Evolutionary conservation across 53 echinoderm and acorn worm species (phyloP), one percentile per base, ranked within the genome.

Genomic region (Mesocentrotus franciscanus): DNA sequence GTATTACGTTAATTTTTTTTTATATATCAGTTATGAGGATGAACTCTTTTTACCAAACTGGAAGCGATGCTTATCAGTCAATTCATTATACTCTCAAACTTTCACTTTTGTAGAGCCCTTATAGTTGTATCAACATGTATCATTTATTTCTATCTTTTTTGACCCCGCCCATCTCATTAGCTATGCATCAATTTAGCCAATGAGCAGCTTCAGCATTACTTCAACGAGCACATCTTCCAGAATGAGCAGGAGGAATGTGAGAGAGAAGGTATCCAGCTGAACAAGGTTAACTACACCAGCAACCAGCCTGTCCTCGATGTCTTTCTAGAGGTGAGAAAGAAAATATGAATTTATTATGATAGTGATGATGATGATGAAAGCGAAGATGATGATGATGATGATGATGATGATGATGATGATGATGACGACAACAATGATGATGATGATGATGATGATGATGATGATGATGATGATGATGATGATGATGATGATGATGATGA

Each of bases 111-210:
- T 49, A 49, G 49, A 49, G 49, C 49, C 6, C 49, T 49, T 49
- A 49, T 49, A 4, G 49, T 49, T 49, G 49, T 49, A 49, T 49
- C 15, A 0, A 26, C 0, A 71, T 76, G 12, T 30, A 32, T 76
- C 76, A 76, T 76, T 8, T 9, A 15, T 30, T 76, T 33, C 0
- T 76, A 1, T 30, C 14, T 0, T 64, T 49, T 72, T 39, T 81
- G 20, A 81, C 87, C 33, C 71, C 56, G 1, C 87, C 95, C 71
- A 61, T 81, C 87, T 68, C 55, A 68, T 94, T 85, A 99, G 99
- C 97, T 98, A 61, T 99, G 99, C 94, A 99, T 99, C 90, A 99
- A 99, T 59, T 95, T 99, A 26, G 99, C 99, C 95, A 99, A 99
- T 93, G 99, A 99, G 95, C 98, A 98, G 95, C 90, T 99, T 5